phyloP scores from a whole-genome alignment of 2,888 invertebrate species.

The Plebejus argus region DNA sequence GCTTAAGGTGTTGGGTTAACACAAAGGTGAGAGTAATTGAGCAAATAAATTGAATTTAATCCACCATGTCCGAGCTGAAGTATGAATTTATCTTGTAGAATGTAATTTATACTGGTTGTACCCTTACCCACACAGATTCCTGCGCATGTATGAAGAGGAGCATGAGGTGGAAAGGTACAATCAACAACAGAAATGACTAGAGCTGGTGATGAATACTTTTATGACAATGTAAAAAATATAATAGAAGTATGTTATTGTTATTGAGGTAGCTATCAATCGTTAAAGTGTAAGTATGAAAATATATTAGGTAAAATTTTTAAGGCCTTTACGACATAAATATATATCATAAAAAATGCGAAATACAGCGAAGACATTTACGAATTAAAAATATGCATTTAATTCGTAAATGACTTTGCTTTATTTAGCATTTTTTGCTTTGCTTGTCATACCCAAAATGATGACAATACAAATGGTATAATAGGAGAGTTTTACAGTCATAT shows the following conservation, averaged over 20 bases:
- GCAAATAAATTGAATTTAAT: constrained; percentile 31
- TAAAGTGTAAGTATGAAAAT: too few relatives aligned
- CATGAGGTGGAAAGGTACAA: constrained; percentile 39
- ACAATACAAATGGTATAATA: not conserved
- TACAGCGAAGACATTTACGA: not conserved
- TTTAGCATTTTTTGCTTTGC: too few relatives aligned
- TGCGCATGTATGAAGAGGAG: constrained; percentile 33
- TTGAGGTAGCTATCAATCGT: too few relatives aligned
- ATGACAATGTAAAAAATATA: not conserved
- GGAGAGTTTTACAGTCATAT: constrained; percentile 15
- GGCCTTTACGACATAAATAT: too few relatives aligned
- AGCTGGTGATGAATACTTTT: not conserved
- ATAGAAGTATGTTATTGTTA: not conserved
- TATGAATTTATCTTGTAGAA: constrained; percentile 43
- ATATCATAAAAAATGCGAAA: not conserved
- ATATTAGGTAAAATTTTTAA: too few relatives aligned
- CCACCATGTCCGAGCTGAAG: constrained; percentile 38
- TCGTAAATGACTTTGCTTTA: too few relatives aligned
- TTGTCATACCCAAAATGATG: not conserved
- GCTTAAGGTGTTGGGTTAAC: constrained; percentile 16
- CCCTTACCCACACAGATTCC: constrained; percentile 40
- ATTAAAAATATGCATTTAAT: not conserved
- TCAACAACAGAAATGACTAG: constrained; percentile 34
- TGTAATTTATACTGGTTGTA: constrained; percentile 42
- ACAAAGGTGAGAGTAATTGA: constrained; percentile 33